phyloP scores from a whole-genome alignment of 2,113 vertebrate species.

The Sigmodon hispidus region DNA sequence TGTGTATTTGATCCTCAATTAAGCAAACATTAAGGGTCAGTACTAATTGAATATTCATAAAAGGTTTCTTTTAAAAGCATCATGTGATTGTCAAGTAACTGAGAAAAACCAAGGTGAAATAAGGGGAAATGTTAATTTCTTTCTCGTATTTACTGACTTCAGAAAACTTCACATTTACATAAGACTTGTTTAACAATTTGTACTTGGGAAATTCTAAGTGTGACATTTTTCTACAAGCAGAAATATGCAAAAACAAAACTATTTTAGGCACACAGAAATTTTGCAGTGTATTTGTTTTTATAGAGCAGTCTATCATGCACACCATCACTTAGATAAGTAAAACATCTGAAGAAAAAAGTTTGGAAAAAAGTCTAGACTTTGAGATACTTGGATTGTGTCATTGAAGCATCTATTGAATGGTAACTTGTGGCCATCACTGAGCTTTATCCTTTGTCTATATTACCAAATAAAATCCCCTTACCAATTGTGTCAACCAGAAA shows the following conservation, averaged over 20 bases:
- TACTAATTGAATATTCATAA: neutral
- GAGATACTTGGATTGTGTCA: conserved; percentile 31
- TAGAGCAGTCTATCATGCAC: conserved; percentile 3
- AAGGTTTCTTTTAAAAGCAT: conserved; percentile 45
- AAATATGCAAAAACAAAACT: conserved; percentile 65
- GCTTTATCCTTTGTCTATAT: neutral
- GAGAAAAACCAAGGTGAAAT: conserved; percentile 37
- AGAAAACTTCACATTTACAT: conserved; percentile 47
- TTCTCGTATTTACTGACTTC: conserved; percentile 18
- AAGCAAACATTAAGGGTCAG: neutral
- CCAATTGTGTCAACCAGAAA: conserved; percentile 30
- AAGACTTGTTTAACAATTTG: conserved; percentile 29
- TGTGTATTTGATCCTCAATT: conserved; percentile 36
- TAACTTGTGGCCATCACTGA: neutral
- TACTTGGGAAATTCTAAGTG: conserved; percentile 61
- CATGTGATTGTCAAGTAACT: conserved; percentile 56
- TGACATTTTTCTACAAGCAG: conserved; percentile 69
- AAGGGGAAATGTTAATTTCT: conserved; percentile 42
- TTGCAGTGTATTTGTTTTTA: conserved; percentile 66
- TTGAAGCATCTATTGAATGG: neutral
- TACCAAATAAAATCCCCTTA: neutral
- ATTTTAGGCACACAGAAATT: conserved; percentile 65
- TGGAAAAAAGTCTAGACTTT: conserved; percentile 1
- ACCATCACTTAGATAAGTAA: conserved; percentile 58
- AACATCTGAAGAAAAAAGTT: conserved; percentile 29